These are phyloP conservation scores for Morelia viridis DNA, from an alignment of 2,797 vertebrate genomes.

Conservation along the genomic window DNA sequence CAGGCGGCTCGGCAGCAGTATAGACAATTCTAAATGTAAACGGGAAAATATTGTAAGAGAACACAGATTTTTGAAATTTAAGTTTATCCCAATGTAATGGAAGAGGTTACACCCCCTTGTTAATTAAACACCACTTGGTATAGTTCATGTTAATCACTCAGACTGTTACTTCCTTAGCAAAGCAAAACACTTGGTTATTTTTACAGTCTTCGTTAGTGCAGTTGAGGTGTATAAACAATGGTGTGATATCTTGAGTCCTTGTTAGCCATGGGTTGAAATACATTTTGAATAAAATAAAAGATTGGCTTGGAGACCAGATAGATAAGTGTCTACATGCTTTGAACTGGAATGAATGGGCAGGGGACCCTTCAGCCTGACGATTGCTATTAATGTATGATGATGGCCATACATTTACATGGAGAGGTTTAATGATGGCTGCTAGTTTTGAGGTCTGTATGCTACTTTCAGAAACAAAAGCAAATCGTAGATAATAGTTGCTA, in stretches of 20 bases:
- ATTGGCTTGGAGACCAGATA: not conserved
- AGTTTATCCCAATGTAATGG: not conserved
- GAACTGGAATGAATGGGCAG: not conserved
- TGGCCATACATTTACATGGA: not conserved
- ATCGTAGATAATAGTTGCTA: not conserved
- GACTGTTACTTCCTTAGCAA: not conserved
- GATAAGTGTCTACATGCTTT: not conserved
- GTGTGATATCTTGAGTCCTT: not conserved
- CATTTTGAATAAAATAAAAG: not conserved
- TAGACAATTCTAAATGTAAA: slow-evolving; percentile 24
- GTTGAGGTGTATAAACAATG: not conserved
- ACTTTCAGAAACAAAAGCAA: not conserved
- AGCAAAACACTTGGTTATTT: not conserved
- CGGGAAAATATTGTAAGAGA: not conserved
- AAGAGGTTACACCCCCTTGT: not conserved
- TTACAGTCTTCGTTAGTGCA: not conserved
- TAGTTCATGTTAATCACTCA: not conserved
- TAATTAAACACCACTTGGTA: not conserved
- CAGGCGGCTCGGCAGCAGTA: not conserved
- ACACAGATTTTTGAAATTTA: not conserved
- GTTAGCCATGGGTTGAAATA: not conserved
- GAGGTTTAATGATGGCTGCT: not conserved
- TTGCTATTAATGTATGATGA: not conserved
- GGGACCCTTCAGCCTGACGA: not conserved
- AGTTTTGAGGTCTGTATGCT: not conserved